Percentiles rank a stretch among this genome's conserved stretches.
Conservation (phyloP, 2,888 invertebrate species). For the Chloromyia formosa region DNA sequence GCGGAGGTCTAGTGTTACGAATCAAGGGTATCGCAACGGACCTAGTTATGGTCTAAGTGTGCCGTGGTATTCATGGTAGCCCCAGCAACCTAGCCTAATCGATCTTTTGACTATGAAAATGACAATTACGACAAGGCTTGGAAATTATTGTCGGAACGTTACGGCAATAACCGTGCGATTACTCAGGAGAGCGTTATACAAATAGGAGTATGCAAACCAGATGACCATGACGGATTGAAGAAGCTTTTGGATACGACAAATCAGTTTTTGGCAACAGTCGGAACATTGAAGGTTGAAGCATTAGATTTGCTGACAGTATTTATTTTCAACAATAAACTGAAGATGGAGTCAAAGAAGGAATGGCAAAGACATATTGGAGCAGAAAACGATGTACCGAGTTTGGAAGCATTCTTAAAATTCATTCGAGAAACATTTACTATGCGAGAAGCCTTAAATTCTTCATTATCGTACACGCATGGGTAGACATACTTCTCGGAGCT, state of each 20-base stretch:
- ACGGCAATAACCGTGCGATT: not conserved
- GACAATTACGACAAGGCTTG: conserved; percentile 24
- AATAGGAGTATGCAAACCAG: not conserved
- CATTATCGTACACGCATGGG: not conserved
- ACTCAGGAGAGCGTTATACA: not conserved
- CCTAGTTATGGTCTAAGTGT: too few species aligned
- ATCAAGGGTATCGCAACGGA: too few species aligned
- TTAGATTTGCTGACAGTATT: not conserved
- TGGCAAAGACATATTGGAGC: conserved; percentile 1
- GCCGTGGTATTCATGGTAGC: too few species aligned
- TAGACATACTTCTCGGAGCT: not conserved
- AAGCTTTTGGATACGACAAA: not conserved
- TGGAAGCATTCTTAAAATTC: not conserved
- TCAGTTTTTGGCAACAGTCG: too few species aligned
- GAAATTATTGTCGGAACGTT: conserved; percentile 2
- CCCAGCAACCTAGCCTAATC: too few species aligned
- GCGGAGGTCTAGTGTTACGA: too few species aligned
- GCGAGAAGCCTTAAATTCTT: not conserved
- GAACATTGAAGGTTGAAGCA: not conserved
- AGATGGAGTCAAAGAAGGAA: not conserved
- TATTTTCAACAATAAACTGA: not conserved
- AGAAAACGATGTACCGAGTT: not conserved
- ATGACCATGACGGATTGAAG: not conserved
- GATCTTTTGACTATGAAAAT: not conserved
- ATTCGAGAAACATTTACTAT: not conserved